Evolutionary conservation across 2,888 invertebrate genomes (phyloP).

Genomic region (Tetragnatha montana): DNA sequence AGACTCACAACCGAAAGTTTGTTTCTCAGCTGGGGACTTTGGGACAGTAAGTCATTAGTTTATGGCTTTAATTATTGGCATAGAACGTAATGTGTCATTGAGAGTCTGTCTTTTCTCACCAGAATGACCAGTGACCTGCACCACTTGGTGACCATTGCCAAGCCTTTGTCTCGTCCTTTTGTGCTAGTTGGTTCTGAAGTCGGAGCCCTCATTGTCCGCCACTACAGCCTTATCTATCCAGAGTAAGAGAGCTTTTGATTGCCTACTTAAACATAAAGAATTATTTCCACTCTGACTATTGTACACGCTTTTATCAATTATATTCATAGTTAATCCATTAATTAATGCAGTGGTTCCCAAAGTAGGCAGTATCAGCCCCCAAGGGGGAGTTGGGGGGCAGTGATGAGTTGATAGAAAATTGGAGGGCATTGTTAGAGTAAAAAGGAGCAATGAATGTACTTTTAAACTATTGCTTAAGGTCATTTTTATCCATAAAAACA

Average conservation of each 20-base stretch:
- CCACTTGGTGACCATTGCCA: constrained; percentile 54
- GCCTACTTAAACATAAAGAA: no score
- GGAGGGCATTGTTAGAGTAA: no score
- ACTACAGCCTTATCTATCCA: constrained; percentile 59
- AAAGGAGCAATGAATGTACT: no score
- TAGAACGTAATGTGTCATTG: background rate
- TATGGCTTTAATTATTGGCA: background rate
- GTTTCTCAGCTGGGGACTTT: constrained; percentile 61
- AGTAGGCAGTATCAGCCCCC: no score
- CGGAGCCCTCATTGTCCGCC: constrained; percentile 58
- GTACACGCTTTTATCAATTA: no score
- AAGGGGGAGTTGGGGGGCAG: no score
- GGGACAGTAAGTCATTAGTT: constrained; percentile 51
- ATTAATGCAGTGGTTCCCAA: no score
- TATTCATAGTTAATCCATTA: no score
- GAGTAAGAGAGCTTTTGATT: constrained; percentile 26
- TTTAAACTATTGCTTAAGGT: no score
- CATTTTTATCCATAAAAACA: no score
- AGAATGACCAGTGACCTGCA: constrained; percentile 66
- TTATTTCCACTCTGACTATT: no score
- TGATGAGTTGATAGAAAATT: no score
- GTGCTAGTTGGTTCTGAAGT: constrained; percentile 64
- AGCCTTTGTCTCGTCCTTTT: constrained; percentile 62
- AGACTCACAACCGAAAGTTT: constrained; percentile 59
- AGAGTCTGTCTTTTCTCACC: constrained; percentile 14